A percentile compares a stretch with the other conserved stretches of the same genome.
Evolutionary conservation across 2,888 invertebrate genomes (phyloP).

Genomic region (Anticlea derivata): DNA sequence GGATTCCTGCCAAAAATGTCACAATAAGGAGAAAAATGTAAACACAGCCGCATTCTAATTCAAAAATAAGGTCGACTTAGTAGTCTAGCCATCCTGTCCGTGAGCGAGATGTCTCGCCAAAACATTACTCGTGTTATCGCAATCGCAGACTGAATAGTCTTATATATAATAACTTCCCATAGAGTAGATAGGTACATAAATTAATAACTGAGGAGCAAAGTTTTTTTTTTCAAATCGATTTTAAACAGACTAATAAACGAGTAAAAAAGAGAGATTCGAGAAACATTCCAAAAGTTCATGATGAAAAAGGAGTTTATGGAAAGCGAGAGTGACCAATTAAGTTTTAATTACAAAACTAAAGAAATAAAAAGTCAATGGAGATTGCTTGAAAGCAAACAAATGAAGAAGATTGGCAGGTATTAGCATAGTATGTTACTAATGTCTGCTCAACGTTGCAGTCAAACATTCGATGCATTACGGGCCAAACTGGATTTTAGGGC

Average conservation of each 20-base stretch:
- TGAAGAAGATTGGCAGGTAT: not conserved
- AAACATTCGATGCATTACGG: constrained; percentile 22
- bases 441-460: constrained; percentile 2
- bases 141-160: constrained; percentile 37
- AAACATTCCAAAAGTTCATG: too few relatives aligned
- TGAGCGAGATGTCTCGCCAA: constrained; percentile 66
- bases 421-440: not conserved
- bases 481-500: too few relatives aligned
- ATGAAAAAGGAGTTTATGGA: not conserved
- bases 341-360: not conserved
- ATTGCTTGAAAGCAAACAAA: too few relatives aligned
- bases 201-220: too few relatives aligned
- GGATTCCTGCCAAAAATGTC: constrained; percentile 74
- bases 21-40: constrained; percentile 78
- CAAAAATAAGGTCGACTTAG: constrained; percentile 74
- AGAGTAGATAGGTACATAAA: too few relatives aligned
- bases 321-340: not conserved
- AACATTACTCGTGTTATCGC: constrained; percentile 55
- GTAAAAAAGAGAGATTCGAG: too few relatives aligned
- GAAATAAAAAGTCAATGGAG: too few relatives aligned
- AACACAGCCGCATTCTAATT: constrained; percentile 78
- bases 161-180: too few relatives aligned
- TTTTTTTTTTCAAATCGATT: too few relatives aligned
- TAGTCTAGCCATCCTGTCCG: constrained; percentile 52
- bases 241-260: too few relatives aligned